Percentiles rank a stretch among this genome's conserved stretches.
Conservation (phyloP, 2,113 vertebrate species). For the Centropristis striata region DNA sequence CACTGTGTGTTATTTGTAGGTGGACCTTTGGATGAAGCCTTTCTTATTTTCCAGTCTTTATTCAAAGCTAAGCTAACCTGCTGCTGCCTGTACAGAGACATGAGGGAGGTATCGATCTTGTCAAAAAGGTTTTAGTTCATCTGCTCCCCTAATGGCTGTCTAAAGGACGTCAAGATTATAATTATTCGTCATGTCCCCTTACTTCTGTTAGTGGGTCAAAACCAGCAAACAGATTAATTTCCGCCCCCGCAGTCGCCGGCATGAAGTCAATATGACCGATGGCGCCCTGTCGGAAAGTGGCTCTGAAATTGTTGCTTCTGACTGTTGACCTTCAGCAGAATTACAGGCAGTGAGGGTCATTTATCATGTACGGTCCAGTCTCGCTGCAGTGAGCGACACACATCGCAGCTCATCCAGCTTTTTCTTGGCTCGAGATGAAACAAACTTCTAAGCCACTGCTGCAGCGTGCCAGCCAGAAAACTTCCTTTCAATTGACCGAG, state of each 20-base stretch:
- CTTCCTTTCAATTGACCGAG: conserved; percentile 37
- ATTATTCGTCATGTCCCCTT: background rate
- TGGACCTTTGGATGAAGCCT: background rate
- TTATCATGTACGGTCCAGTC: conserved; percentile 47
- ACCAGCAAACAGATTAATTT: conserved; percentile 38
- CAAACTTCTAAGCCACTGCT: conserved; percentile 23
- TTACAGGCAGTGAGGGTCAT: conserved; percentile 43
- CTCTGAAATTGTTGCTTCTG: conserved; percentile 26
- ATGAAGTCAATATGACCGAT: conserved; percentile 30
- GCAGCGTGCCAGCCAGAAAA: conserved; percentile 34
- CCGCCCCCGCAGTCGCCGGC: background rate
- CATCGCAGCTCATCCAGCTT: conserved; percentile 45
- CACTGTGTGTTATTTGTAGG: too few species aligned
- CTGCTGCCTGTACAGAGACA: background rate
- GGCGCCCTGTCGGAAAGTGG: background rate
- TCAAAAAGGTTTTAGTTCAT: background rate
- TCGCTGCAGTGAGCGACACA: conserved; percentile 9
- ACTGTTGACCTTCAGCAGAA: conserved; percentile 71
- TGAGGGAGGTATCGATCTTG: background rate
- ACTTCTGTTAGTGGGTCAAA: background rate
- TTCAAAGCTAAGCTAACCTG: background rate
- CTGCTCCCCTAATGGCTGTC: background rate
- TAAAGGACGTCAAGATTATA: background rate
- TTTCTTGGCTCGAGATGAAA: conserved; percentile 69
- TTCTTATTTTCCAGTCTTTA: background rate